Base-by-base conservation (phyloP, 2,797 vertebrate genomes). In the Acropternis orthonyx region DNA sequence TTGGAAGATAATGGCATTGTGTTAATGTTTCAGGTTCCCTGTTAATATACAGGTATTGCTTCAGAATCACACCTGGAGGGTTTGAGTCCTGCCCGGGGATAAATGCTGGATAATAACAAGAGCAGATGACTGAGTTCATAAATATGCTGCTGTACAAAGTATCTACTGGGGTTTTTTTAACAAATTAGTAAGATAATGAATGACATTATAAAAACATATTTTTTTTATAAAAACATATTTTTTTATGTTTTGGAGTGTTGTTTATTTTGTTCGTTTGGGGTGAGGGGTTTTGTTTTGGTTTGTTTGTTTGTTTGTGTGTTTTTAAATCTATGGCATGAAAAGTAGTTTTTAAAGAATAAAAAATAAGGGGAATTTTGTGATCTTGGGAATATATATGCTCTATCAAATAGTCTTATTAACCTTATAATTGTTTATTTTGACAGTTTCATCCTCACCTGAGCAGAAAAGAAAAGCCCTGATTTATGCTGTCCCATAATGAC, bases 181-280 rank as follows among this genome's bases (percentile, higher is more conserved):
- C 23, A 54, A 52, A 34, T 77, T 7, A 26, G 9, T 48, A 75
- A 72, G 27, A 39, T 21, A 63, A 81, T 2, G 0, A 82, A 84
- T 51, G 1, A 52, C 85, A 83, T 83, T 34, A 16, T 43, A 49
- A 78, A 76, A 55, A 6, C 2, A 49, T 34, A 51, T 43, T 80
- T 90, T 10, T 9, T n/a, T 83, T 34, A 16, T 43, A 49, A 78
- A 76, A 55, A 6, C 2, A 49, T 34, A 51, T 43, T n/a, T n/a
- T 80, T 90, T 10, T 9, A 24, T 62, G 4, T 41, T 65, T 73
- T 21, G n/a, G n/a, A 22, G 2, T 3, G n/a, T 18, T 22, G 51
- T 19, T 18, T 14, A 2, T 24, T 48, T 15, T 24, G 46, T 49
- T 15, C 20, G 18, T 28, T 11, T 46, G 17, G 6, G 0, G 0